phyloP scores from a whole-genome alignment of 2,888 invertebrate species.

The Drosophila subsilvestris region DNA sequence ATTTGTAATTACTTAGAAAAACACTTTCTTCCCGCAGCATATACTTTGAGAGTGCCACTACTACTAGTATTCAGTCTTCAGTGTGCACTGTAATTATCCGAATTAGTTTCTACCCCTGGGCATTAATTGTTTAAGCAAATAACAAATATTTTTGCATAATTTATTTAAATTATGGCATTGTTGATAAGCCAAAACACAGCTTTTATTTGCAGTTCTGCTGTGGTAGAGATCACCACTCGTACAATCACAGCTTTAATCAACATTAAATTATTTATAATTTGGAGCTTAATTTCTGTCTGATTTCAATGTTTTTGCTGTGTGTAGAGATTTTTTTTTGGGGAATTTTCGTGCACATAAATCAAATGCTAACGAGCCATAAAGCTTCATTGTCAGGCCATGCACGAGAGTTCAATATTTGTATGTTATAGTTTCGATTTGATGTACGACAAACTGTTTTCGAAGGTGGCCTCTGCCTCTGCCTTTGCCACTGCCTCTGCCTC shows the following conservation, averaged over 20 bases:
- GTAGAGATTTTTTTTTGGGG: background rate
- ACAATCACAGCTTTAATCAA: background rate
- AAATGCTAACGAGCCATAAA: conserved; percentile 74
- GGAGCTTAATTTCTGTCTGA: background rate
- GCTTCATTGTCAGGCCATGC: conserved; percentile 69
- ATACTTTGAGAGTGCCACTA: too few relatives aligned
- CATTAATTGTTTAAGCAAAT: background rate
- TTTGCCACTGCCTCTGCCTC: conserved; percentile 37
- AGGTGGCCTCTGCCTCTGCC: conserved; percentile 57
- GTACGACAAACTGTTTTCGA: conserved; percentile 71
- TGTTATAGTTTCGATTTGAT: conserved; percentile 75
- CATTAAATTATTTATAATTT: background rate
- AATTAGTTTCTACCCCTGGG: too few relatives aligned
- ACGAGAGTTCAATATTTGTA: conserved; percentile 67
- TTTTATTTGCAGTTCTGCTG: background rate
- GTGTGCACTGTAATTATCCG: too few relatives aligned
- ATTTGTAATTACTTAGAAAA: too few relatives aligned
- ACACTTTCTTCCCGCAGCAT: too few relatives aligned
- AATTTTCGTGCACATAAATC: conserved; percentile 59
- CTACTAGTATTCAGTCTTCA: too few relatives aligned
- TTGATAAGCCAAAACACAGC: background rate
- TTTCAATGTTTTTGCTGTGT: background rate
- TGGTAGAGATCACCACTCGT: background rate
- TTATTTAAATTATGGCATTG: background rate
- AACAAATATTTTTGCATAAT: too few relatives aligned